These are phyloP conservation scores for Lepidonotus clava DNA, from an alignment of 2,888 invertebrate species.

Conservation along the genomic window DNA sequence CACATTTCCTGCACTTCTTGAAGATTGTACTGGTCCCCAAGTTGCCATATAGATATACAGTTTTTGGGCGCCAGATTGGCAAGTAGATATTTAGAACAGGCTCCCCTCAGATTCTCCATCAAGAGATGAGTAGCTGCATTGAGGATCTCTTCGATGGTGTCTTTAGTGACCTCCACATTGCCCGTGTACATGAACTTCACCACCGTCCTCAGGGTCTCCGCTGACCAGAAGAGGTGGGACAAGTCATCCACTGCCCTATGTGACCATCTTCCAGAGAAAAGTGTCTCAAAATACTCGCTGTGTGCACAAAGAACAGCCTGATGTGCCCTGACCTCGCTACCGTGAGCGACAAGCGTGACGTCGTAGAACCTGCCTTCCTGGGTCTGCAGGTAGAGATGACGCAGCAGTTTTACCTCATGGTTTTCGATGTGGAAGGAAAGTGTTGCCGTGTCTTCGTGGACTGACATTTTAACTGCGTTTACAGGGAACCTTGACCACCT, in stretches of 20 bases:
- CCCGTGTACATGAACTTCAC: conserved; percentile 45
- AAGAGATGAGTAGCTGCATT: not conserved
- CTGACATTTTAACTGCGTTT: conserved; percentile 42
- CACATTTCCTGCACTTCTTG: conserved; percentile 20
- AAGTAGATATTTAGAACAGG: conserved; percentile 2
- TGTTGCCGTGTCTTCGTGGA: conserved; percentile 33
- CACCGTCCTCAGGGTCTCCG: not conserved
- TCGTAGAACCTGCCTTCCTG: not conserved
- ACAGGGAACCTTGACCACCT: no score
- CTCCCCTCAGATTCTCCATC: conserved; percentile 3
- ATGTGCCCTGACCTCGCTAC: not conserved
- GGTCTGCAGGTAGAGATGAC: not conserved
- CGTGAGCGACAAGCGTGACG: conserved; percentile 4
- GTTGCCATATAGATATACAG: conserved; percentile 14
- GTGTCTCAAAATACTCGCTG: conserved; percentile 9
- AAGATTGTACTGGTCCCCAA: not conserved
- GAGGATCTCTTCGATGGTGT: conserved; percentile 16
- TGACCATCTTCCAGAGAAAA: conserved; percentile 23
- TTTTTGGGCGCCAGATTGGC: conserved; percentile 22
- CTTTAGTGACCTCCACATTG: conserved; percentile 25
- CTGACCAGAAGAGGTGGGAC: not conserved
- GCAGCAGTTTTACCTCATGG: conserved; percentile 25
- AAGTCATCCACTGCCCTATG: not conserved
- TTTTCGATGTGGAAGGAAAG: conserved; percentile 7
- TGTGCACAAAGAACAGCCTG: conserved; percentile 6